Percentiles rank a stretch among this genome's conserved stretches.
Conservation (phyloP, 2,888 invertebrate genomes). For the Brachyptera risi region DNA sequence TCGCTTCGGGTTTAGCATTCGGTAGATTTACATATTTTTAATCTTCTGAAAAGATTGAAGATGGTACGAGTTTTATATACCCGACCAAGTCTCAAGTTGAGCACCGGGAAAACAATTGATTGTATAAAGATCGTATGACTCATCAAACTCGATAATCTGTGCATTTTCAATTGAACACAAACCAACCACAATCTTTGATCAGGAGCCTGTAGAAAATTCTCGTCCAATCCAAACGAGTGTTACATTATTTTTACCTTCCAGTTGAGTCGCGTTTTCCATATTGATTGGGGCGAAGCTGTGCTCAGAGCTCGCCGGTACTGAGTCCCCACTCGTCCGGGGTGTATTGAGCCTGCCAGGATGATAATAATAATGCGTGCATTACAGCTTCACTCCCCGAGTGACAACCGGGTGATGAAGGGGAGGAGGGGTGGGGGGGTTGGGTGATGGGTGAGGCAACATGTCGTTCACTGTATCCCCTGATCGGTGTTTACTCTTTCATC, state of each 20-base stretch:
- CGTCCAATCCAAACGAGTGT: constrained; percentile 23
- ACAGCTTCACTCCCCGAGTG: not conserved
- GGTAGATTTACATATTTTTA: constrained; percentile 6
- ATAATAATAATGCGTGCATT: not conserved
- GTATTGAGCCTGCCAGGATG: not conserved
- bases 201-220: constrained; percentile 16
- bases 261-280: constrained; percentile 23
- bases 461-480: no score
- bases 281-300: constrained; percentile 22
- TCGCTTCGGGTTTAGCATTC: not conserved
- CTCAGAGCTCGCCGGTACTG: not conserved
- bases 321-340: not conserved
- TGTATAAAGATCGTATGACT: no score
- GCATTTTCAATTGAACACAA: no score
- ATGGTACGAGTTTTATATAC: not conserved
- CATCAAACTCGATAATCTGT: constrained; percentile 5
- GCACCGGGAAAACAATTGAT: not conserved
- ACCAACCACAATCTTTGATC: constrained; percentile 21
- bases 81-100: not conserved
- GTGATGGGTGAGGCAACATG: no score
- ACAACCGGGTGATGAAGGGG: no score
- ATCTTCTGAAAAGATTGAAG: not conserved
- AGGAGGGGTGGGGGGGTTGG: no score
- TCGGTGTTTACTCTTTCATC: no score
- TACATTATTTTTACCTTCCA: constrained; percentile 21